These are phyloP conservation scores for Graptemys geographica DNA, from an alignment of 2,797 vertebrate species.

Conservation along the genomic window DNA sequence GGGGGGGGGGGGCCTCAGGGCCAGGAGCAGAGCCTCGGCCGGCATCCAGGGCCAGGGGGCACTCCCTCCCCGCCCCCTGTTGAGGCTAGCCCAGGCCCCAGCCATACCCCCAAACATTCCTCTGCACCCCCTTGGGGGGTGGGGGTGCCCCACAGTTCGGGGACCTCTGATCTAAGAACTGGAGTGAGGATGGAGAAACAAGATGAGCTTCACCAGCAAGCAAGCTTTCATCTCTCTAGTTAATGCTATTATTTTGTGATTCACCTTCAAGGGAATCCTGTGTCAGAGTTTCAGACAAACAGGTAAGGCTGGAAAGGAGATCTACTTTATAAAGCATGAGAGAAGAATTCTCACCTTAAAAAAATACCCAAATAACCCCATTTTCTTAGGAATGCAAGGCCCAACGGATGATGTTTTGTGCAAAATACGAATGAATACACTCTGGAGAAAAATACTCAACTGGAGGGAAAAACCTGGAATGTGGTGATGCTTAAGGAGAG, in stretches of 20 bases:
- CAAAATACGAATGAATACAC: background rate
- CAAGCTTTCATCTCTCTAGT: background rate
- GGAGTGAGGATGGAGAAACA: background rate
- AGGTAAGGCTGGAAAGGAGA: background rate
- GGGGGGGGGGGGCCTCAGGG: rapidly evolving
- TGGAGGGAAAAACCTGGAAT: background rate
- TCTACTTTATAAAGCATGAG: background rate
- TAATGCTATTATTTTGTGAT: background rate
- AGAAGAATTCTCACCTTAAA: background rate
- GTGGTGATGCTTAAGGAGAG: background rate
- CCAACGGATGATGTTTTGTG: background rate
- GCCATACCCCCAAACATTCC: too few relatives aligned
- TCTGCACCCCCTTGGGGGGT: too few relatives aligned
- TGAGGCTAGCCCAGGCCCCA: too few relatives aligned
- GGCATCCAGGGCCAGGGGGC: too few relatives aligned
- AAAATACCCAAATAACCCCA: background rate
- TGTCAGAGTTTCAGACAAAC: background rate
- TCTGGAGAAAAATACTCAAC: background rate
- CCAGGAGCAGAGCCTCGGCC: too few relatives aligned
- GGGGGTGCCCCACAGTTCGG: background rate
- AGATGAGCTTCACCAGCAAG: background rate
- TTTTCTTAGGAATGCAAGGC: background rate
- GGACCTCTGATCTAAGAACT: background rate
- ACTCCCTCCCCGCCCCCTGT: too few relatives aligned
- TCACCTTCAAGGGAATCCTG: background rate